Conservation (phyloP, 2,888 invertebrate species). For the Megastigmus dorsalis region DNA sequence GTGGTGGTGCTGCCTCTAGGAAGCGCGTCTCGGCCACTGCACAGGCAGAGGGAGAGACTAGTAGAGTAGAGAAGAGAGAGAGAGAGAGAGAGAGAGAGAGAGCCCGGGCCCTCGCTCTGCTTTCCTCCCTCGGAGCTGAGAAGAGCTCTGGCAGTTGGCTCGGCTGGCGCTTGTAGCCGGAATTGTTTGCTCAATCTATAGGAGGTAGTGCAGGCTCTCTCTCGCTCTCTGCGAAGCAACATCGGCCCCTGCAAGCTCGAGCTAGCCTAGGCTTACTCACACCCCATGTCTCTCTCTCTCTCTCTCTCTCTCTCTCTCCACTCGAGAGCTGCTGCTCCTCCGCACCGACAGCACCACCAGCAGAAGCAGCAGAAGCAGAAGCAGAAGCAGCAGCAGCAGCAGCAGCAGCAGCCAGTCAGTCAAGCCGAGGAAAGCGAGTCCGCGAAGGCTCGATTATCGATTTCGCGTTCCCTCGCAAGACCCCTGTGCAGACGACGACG, state of each 20-base stretch:
- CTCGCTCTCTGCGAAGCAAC: conserved; percentile 9
- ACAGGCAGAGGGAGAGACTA: too few species aligned
- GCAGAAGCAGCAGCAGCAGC: neutral
- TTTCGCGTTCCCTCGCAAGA: conserved; percentile 21
- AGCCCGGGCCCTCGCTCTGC: too few species aligned
- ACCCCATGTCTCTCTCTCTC: conserved; percentile 3
- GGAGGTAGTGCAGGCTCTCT: conserved; percentile 9
- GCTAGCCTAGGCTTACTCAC: neutral
- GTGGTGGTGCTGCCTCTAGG: conserved; percentile 8
- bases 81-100: too few species aligned
- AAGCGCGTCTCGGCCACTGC: too few species aligned
- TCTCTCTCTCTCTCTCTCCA: conserved; percentile 24
- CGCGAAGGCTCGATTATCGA: conserved; percentile 23
- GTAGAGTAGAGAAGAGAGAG: too few species aligned
- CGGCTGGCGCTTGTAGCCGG: conserved; percentile 5
- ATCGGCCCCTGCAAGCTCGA: conserved; percentile 10
- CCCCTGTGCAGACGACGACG: too few species aligned
- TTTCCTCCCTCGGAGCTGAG: neutral
- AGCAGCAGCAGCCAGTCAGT: neutral
- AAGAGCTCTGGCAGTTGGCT: too few species aligned
- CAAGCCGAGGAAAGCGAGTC: too few species aligned
- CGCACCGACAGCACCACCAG: neutral
- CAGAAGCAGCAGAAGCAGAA: conserved; percentile 3
- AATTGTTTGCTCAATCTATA: conserved; percentile 21
- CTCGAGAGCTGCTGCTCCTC: neutral